Base-by-base conservation (phyloP, 2,113 vertebrate species). In the Tautogolabrus adspersus region DNA sequence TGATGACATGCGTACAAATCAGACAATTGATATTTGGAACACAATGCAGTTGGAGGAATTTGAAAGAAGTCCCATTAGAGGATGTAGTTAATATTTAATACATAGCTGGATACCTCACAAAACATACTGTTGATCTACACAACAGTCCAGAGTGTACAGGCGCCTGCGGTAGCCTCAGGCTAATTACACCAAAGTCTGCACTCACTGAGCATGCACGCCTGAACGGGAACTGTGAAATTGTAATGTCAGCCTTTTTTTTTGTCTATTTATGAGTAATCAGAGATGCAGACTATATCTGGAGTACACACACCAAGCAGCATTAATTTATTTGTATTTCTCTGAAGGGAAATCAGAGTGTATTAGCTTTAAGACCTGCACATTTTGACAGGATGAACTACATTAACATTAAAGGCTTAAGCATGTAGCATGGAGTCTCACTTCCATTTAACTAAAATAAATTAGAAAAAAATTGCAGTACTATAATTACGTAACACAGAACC, bases 61-160 rank as follows among this genome's bases (percentile, higher is more conserved):
- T 71, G 23, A 81, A 52, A 34, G 1, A 66, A 70, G 46, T 67
- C 23, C 70, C 12, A 46, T 76, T 66, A 46, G 67, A 82, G 34
- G 44, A 64, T 13, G 44, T 65, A 8, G 71, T 81, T 67, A 83
- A 73, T 79, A 79, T 84, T 86, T 77, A 54, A 87, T 85, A 51
- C 55, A 61, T 19, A 72, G 57, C 13, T 21, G 10, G 56, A 64
- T 54, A n/a, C 58, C 37, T 55, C 64, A 66, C 42, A 72, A 47
- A 78, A 61, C 60, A 26, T 30, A 56, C 26, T 38, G 69, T 63
- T 66, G 55, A 65, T 59, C 16, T 38, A 57, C 40, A 79, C 56
- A 72, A 21, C 30, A 77, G 26, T 49, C 49, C 11, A 59, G 59
- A 75, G 60, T 71, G 61, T 52, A 55, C 55, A 56, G 60, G n/a